Percentiles rank a stretch among this genome's conserved stretches.
These are phyloP conservation scores for Neodiprion virginianus DNA, from an alignment of 1,140 invertebrate species.

Conservation along the genomic window DNA sequence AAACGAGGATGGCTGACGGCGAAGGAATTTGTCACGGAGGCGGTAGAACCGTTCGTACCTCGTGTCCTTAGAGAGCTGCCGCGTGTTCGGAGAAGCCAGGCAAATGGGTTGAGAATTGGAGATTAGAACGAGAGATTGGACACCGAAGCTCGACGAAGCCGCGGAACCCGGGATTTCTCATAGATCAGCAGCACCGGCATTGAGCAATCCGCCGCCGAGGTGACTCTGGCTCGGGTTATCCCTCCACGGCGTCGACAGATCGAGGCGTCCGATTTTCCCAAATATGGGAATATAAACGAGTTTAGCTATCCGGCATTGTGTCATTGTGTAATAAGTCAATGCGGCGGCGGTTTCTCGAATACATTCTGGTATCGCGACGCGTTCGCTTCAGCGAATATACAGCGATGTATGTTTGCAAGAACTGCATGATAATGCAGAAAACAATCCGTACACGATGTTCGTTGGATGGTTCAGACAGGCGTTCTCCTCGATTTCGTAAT, in stretches of 20 bases:
- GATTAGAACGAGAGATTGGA: background rate
- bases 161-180: no score
- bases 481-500: no score
- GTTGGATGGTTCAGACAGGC: no score
- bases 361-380: no score
- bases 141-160: background rate
- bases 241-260: background rate
- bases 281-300: conserved; percentile 7
- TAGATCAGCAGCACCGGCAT: background rate
- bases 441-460: no score
- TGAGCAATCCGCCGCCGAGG: background rate
- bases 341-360: background rate
- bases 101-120: background rate
- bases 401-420: no score
- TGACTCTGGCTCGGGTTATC: background rate
- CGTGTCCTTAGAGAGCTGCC: background rate
- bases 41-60: background rate
- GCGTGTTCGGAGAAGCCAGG: background rate
- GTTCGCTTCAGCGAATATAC: no score
- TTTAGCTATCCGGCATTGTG: background rate
- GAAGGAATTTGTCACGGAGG: background rate
- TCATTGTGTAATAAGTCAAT: conserved; percentile 7
- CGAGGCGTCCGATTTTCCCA: conserved; percentile 4
- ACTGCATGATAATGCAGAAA: no score
- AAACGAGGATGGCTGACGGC: background rate